Base-by-base conservation (phyloP, 2,888 invertebrate species). In the Eueremaeus valkanovi region DNA sequence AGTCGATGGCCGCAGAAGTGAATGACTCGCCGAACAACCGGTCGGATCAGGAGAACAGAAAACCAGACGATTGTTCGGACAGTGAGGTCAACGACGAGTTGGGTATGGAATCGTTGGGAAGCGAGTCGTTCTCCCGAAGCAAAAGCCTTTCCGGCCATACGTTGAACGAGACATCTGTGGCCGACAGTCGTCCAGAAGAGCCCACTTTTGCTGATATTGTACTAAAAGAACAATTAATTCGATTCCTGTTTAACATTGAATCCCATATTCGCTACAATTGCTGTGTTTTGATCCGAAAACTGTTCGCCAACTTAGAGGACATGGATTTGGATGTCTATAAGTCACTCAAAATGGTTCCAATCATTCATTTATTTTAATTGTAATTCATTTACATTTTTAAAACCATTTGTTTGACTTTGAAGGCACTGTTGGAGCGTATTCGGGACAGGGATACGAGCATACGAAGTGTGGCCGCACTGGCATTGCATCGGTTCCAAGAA, bases 401-500 rank as follows among this genome's bases (percentile, higher is more conserved):
- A 49, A n/a, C 9, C 16, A 18, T n/a, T 49, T 49, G 36, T 36
- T 36, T 5, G 5, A 36, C 11, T 51, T 18, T 18, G n/a, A 11
- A 63, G 33, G 33, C 63, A 13, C 42, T 75, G 40, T 11, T 72
- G 9, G 42, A 63, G n/a, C 29, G 58, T 1, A 6, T 58, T 13
- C 42, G 24, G 29, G 94, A 94, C 81, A 87, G 88, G 9, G 88
- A 90, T 66, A 87, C 90, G 0, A 88, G 88, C 73, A 90, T 95
- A 3, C 86, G 94, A 27, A 88, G 89, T 49, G 90, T 93, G 80
- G 93, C 93, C 0, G 89, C 92, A 0, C 83, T 88, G 36, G 91
- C 92, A 0, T 84, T 95, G 55, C 88, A 90, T 75, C 86, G 93
- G 5, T 85, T 95, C 0, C 95, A 95, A 83, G 89, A 92, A 80